Evolutionary conservation across 2,113 vertebrate genomes (phyloP).

Genomic region (Chlamydotis undulata): DNA sequence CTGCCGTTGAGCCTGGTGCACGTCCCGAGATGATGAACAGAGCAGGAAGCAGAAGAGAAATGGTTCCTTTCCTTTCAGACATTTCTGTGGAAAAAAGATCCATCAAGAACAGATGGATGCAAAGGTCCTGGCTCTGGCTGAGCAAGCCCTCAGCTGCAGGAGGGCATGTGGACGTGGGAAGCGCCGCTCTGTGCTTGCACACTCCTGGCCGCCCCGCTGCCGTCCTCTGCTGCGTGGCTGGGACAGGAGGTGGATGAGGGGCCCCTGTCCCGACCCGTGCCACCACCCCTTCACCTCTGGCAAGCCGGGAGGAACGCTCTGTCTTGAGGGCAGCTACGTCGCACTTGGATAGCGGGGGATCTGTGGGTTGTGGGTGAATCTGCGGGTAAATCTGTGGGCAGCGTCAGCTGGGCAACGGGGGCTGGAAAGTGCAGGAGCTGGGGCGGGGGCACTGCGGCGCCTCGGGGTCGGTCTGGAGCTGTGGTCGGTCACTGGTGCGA

Average conservation of each 20-base stretch:
- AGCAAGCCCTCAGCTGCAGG: fast-evolving
- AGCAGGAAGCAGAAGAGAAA: background rate
- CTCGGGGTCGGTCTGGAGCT: background rate
- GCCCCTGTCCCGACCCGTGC: fast-evolving
- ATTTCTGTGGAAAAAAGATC: background rate
- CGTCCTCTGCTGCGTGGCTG: fast-evolving
- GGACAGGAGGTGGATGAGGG: background rate
- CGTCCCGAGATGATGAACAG: background rate
- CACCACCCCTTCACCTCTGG: background rate
- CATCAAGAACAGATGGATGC: background rate
- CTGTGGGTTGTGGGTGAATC: background rate
- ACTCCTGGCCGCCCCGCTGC: background rate
- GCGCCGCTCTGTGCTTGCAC: background rate
- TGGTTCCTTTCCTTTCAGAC: background rate
- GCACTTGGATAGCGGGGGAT: background rate
- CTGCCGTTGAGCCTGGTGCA: background rate
- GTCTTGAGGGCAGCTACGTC: too few species aligned
- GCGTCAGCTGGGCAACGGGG: background rate
- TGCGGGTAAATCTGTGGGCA: background rate
- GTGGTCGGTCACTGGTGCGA: background rate
- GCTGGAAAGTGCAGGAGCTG: background rate
- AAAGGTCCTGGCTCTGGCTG: background rate
- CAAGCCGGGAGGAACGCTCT: background rate
- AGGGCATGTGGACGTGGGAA: fast-evolving
- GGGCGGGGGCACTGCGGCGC: background rate